A percentile compares a stretch with the other conserved stretches of the same genome.
These are phyloP conservation scores for Heliconius hortense DNA, from an alignment of 2,888 invertebrate species.

Conservation along the genomic window DNA sequence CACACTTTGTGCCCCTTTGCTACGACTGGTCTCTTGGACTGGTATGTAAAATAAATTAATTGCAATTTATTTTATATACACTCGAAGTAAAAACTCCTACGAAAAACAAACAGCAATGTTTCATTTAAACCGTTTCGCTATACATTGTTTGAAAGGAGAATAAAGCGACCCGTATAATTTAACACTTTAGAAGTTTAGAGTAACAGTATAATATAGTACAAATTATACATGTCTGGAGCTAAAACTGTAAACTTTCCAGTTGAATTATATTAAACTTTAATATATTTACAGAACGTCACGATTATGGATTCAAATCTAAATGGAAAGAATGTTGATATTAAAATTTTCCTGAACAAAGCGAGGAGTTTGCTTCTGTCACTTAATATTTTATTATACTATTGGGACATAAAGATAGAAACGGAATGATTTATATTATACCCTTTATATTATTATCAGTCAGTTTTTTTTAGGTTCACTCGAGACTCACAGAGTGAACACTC, in stretches of 20 bases:
- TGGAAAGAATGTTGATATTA: neutral
- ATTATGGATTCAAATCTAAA: neutral
- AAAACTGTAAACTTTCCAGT: neutral
- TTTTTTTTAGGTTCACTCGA: too few relatives aligned
- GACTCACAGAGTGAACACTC: too few relatives aligned
- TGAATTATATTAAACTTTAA: neutral
- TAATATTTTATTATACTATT: too few relatives aligned
- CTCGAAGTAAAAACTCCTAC: neutral
- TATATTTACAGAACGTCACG: neutral
- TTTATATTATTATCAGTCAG: too few relatives aligned
- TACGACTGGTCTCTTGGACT: too few relatives aligned
- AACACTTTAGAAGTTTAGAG: neutral
- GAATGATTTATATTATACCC: too few relatives aligned
- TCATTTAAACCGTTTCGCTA: neutral
- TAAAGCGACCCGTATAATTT: neutral
- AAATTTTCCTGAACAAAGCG: neutral
- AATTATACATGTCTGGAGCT: neutral
- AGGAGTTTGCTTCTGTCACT: too few relatives aligned
- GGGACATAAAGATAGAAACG: too few relatives aligned
- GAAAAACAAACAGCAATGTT: conserved; percentile 6
- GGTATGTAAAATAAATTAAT: neutral
- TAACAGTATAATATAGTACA: neutral
- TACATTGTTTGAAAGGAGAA: neutral
- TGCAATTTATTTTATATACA: neutral
- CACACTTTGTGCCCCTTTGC: too few relatives aligned